A percentile compares a stretch with the other conserved stretches of the same genome.
These are phyloP conservation scores for Luperina nickerlii DNA, from an alignment of 2,888 invertebrate genomes.

Conservation along the genomic window DNA sequence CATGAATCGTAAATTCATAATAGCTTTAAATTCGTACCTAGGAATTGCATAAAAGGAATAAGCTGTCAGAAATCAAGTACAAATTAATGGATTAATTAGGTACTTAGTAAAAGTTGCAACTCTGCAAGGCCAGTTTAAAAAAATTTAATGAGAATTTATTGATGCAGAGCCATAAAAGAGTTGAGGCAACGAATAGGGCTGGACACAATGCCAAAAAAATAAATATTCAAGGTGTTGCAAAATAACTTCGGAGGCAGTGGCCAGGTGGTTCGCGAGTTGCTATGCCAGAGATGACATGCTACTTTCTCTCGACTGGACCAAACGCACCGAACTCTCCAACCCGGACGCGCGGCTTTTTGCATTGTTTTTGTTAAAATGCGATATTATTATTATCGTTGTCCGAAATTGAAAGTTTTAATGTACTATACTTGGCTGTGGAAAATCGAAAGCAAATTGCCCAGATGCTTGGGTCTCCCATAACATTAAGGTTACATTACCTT, in stretches of 20 bases:
- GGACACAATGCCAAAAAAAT: slow-evolving; percentile 68
- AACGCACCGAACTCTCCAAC: slow-evolving; percentile 78
- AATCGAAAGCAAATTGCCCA: slow-evolving; percentile 82
- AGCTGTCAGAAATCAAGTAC: slow-evolving; percentile 32
- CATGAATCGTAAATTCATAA: slow-evolving; percentile 21
- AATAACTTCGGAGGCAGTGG: slow-evolving; percentile 70
- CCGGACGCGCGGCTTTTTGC: slow-evolving; percentile 82
- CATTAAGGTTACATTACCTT: slow-evolving; percentile 71
- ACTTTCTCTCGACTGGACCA: slow-evolving; percentile 83
- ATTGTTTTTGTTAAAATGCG: slow-evolving; percentile 86
- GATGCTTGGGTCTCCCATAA: slow-evolving; percentile 71
- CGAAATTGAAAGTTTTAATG: slow-evolving; percentile 86
- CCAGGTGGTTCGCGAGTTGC: slow-evolving; percentile 64
- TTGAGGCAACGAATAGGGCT: slow-evolving; percentile 62
- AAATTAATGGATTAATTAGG: slow-evolving; percentile 56
- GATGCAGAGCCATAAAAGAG: slow-evolving; percentile 62
- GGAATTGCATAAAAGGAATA: slow-evolving; percentile 17
- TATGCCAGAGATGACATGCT: slow-evolving; percentile 79
- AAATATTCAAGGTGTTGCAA: slow-evolving; percentile 81
- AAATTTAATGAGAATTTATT: slow-evolving; percentile 74
- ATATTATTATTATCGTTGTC: slow-evolving; percentile 81
- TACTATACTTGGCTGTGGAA: slow-evolving; percentile 79
- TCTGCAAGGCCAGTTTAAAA: slow-evolving; percentile 66
- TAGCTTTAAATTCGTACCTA: slow-evolving; percentile 11
- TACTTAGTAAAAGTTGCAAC: slow-evolving; percentile 63